phyloP scores from a whole-genome alignment of 1,140 invertebrate genomes.

The Dendroctonus valens region DNA sequence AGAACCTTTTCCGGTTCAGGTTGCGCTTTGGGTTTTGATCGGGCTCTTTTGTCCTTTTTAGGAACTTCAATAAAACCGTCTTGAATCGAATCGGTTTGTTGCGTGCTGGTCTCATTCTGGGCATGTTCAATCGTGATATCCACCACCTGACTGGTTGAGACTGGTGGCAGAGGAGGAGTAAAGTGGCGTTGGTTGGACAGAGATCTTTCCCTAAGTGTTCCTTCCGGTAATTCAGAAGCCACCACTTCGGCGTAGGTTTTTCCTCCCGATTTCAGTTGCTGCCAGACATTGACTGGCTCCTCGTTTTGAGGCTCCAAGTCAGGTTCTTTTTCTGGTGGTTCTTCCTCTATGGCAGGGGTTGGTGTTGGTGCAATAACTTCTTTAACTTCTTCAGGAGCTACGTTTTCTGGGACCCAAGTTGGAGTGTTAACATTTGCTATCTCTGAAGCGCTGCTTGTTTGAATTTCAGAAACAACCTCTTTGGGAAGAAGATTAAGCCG shows the following conservation, averaged over 20 bases:
- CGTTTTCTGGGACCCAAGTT: slow-evolving; percentile 27
- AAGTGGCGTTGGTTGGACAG: slow-evolving; percentile 14
- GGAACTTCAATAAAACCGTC: slow-evolving; percentile 48
- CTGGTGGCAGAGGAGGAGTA: slow-evolving; percentile 1
- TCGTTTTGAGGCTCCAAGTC: not conserved
- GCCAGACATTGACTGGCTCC: slow-evolving; percentile 45
- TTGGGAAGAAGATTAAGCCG: slow-evolving; percentile 37
- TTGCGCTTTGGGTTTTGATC: slow-evolving; percentile 36
- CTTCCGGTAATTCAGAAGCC: slow-evolving; percentile 46
- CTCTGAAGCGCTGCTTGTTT: slow-evolving; percentile 22
- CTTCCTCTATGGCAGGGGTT: not conserved
- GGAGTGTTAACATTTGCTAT: slow-evolving; percentile 1
- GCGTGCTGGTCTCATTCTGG: not conserved
- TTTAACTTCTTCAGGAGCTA: slow-evolving; percentile 23
- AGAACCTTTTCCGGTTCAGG: slow-evolving; percentile 1
- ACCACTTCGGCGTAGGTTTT: slow-evolving; percentile 63
- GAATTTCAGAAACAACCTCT: slow-evolving; percentile 37
- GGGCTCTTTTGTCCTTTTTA: slow-evolving; percentile 50
- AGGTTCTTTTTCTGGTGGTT: not conserved
- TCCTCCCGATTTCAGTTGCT: slow-evolving; percentile 48
- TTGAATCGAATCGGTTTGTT: slow-evolving; percentile 47
- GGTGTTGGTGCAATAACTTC: not conserved
- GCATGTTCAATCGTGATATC: not conserved
- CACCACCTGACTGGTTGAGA: slow-evolving; percentile 3
- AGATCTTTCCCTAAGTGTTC: slow-evolving; percentile 21